Conservation (phyloP, 2,113 vertebrate genomes). For the Hippocampus abdominalis region DNA sequence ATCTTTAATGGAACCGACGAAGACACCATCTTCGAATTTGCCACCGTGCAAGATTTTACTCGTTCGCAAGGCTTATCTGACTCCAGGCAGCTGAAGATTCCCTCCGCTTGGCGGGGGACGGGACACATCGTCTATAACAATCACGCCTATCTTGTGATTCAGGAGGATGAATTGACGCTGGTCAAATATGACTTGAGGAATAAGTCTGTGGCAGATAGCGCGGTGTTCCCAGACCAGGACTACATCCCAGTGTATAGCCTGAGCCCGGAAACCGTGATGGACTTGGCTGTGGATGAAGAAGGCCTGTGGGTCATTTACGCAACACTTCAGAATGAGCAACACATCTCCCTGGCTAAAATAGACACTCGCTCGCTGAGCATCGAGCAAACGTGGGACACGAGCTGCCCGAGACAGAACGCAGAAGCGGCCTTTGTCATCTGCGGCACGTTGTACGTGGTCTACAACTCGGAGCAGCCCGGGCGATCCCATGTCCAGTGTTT, state of each 20-base stretch:
- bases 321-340: slow-evolving; percentile 81
- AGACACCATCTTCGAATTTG: slow-evolving; percentile 80
- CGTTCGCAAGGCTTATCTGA: slow-evolving; percentile 78
- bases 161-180: slow-evolving; percentile 74
- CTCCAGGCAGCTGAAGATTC: slow-evolving; percentile 79
- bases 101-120: slow-evolving; percentile 84
- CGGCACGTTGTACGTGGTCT: slow-evolving; percentile 91
- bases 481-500: slow-evolving; percentile 91
- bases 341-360: slow-evolving; percentile 90
- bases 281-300: slow-evolving; percentile 88
- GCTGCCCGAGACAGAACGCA: slow-evolving; percentile 86
- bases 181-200: slow-evolving; percentile 86
- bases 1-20: slow-evolving; percentile 84
- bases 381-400: slow-evolving; percentile 95
- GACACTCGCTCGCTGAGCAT: slow-evolving; percentile 82
- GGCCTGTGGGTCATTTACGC: slow-evolving; percentile 95
- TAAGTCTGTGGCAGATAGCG: slow-evolving; percentile 80
- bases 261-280: slow-evolving; percentile 82
- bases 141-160: slow-evolving; percentile 81
- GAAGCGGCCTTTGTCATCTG: slow-evolving; percentile 93
- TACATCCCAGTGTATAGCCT: slow-evolving; percentile 84
- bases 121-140: slow-evolving; percentile 84
- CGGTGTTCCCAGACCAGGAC: slow-evolving; percentile 84
- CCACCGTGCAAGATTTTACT: slow-evolving; percentile 84
- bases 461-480: slow-evolving; percentile 89